Evolutionary conservation across 2,113 vertebrate genomes (phyloP), one percentile per base, ranked within the genome.

Genomic region (Baryphthengus martii): DNA sequence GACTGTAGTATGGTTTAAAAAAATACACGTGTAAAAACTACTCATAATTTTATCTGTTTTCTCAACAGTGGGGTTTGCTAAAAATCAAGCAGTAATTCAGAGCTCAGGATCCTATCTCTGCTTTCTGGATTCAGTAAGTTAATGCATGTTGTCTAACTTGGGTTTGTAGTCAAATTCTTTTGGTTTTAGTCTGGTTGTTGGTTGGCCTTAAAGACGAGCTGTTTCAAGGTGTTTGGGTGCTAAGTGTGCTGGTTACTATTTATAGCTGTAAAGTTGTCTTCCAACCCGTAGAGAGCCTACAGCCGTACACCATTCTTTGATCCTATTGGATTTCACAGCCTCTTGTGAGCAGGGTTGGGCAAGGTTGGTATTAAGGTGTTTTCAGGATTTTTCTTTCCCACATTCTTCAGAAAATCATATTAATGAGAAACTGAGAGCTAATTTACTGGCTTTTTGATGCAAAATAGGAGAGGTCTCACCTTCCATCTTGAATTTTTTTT

Each of bases 101-200:
- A 99, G 99, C 95, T 97, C 97, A 13, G 99, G 99, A 73, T 59
- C 90, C 45, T 99, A 98, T 92, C 98, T 99, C 91, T 99, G 99
- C 97, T 99, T 99, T 97, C 98, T 99, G 97, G 99, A 99, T 95
- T 98, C 99, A 53, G 99, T 99, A 97, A 99, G 99, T 99, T 70
- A 61, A 75, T 67, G 11, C n/a, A 13, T 85, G 82, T 90, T 68
- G 31, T 91, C 63, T 44, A 29, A 83, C 20, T 80, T 55, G 18
- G 15, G 56, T 75, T 86, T 67, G 12, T 44, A 58, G 13, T 75
- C 11, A 25, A 55, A 73, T 45, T 42, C 3, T 55, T 58, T 49
- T 26, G 6, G 15, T 86, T 93, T 42, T 85, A 47, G 25, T 53
- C 24, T 33, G 40, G 19, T n/a, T 55, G 13, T 39, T 85, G 66